These are phyloP conservation scores for Brachyptera putata DNA, from an alignment of 2,888 invertebrate genomes.

Conservation along the genomic window DNA sequence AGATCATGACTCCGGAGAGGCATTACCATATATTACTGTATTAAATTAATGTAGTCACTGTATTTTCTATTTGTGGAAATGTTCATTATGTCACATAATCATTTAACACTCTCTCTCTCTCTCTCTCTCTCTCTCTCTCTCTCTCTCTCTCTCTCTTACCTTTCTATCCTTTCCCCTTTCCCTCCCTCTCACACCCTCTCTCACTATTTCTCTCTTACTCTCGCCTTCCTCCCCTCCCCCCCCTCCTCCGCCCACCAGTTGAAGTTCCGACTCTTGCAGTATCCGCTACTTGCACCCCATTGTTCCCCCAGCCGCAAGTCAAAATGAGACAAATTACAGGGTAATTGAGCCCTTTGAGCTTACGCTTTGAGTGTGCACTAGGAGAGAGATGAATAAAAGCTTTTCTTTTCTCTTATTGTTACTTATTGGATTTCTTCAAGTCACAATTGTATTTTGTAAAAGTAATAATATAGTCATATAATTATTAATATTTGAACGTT, in stretches of 20 bases:
- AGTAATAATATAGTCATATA: not conserved
- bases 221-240: not conserved
- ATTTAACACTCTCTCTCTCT: too few relatives aligned
- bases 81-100: too few relatives aligned
- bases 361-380: conserved; percentile 29
- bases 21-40: too few relatives aligned
- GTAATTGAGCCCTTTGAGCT: conserved; percentile 26
- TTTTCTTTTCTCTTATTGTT: conserved; percentile 20
- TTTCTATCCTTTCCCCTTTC: too few relatives aligned
- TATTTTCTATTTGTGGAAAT: too few relatives aligned
- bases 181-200: conserved; percentile 32
- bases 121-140: too few relatives aligned
- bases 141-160: too few relatives aligned
- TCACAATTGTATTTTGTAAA: not conserved
- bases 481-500: too few relatives aligned
- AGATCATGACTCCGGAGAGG: too few relatives aligned
- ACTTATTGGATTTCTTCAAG: conserved; percentile 22
- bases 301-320: conserved; percentile 4
- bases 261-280: not conserved
- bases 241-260: not conserved
- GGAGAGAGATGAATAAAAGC: conserved; percentile 2
- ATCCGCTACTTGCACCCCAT: conserved; percentile 10
- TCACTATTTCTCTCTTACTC: conserved; percentile 28
- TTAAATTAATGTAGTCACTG: too few relatives aligned
- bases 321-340: conserved; percentile 19